Evolutionary conservation across 2,113 vertebrate genomes (phyloP).

Genomic region (Cichladusa arquata): DNA sequence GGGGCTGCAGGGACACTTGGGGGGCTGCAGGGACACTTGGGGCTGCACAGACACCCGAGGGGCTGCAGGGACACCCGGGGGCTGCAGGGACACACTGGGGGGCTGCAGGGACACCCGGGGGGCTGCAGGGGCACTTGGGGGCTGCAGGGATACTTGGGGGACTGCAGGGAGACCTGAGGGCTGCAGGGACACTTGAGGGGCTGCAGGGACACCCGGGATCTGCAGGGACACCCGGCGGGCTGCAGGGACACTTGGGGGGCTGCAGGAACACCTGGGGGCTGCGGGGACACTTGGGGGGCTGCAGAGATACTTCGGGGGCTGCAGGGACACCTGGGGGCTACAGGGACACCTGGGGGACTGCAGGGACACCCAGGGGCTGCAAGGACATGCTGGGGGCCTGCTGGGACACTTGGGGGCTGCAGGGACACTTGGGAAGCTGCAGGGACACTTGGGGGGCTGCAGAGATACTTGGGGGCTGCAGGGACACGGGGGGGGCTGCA

Average conservation of each 20-base stretch:
- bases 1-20: too few species aligned
- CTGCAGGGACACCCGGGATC: neutral
- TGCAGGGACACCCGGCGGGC: accelerated
- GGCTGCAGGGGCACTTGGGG: neutral
- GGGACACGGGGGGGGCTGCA: neutral
- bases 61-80: neutral
- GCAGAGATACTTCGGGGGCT: neutral
- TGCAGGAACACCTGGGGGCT: too few species aligned
- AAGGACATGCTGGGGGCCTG: too few species aligned
- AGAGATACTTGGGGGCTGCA: neutral
- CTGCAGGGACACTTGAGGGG: too few species aligned
- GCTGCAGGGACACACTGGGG: neutral
- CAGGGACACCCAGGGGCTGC: too few species aligned
- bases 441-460: neutral
- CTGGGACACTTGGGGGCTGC: too few species aligned
- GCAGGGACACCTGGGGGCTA: too few species aligned
- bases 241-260: too few species aligned
- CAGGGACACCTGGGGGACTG: neutral
- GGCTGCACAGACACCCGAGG: neutral
- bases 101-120: neutral
- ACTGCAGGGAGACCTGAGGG: neutral
- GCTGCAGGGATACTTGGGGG: too few species aligned
- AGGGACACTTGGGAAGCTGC: neutral
- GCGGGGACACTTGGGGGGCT: neutral
- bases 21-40: too few species aligned